These are phyloP conservation scores for Redunca redunca DNA, from an alignment of 2,113 vertebrate genomes.

Conservation along the genomic window DNA sequence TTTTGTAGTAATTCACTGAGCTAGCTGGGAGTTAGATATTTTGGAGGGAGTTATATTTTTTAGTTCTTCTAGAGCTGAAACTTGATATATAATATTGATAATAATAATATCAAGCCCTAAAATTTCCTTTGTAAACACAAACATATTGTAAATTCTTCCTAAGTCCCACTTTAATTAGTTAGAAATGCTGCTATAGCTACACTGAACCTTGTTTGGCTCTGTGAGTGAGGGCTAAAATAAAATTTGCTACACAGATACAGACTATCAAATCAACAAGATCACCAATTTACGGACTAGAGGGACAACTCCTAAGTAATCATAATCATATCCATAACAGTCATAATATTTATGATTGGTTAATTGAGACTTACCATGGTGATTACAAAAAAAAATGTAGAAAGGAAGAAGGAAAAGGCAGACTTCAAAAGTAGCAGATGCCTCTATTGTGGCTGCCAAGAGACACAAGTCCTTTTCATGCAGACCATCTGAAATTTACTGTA, in stretches of 20 bases:
- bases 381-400: neutral
- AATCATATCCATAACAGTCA: neutral
- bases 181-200: neutral
- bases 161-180: neutral
- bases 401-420: neutral
- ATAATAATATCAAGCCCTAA: neutral
- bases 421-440: constrained; percentile 16
- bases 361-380: constrained; percentile 17
- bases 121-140: neutral
- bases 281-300: constrained; percentile 22
- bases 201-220: neutral
- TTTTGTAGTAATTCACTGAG: neutral
- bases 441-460: constrained; percentile 5
- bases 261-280: constrained; percentile 49
- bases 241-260: constrained; percentile 26
- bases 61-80: neutral
- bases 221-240: neutral
- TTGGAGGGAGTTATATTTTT: neutral
- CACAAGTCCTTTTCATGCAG: constrained; percentile 29
- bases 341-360: constrained; percentile 44
- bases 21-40: neutral
- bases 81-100: neutral
- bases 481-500: constrained; percentile 38
- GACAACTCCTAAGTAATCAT: constrained; percentile 53
- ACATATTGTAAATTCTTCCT: neutral